Conservation (phyloP, 1,140 invertebrate species). For the Holotrichia oblita region DNA sequence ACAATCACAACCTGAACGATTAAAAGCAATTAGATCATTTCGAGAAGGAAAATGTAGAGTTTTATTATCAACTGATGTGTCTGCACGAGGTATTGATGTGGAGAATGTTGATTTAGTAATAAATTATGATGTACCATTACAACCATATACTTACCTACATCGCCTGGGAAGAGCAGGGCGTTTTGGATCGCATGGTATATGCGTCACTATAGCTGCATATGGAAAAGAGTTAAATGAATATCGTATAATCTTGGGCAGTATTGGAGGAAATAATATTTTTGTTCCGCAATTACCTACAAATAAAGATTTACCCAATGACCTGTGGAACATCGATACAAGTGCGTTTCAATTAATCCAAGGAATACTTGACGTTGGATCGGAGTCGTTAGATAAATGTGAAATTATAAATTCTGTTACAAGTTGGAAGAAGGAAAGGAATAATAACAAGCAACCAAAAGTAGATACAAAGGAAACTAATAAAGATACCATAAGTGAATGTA, state of each 20-base stretch:
- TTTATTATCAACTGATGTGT: slow-evolving; percentile 91
- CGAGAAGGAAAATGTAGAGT: slow-evolving; percentile 83
- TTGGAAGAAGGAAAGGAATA: slow-evolving; percentile 30
- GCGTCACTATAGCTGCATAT: slow-evolving; percentile 72
- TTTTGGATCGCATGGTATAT: slow-evolving; percentile 81
- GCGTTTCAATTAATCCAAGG: slow-evolving; percentile 46
- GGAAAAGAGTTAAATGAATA: slow-evolving; percentile 69
- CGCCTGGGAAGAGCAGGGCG: slow-evolving; percentile 94
- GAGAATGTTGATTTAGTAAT: slow-evolving; percentile 93
- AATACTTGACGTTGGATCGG: slow-evolving; percentile 38
- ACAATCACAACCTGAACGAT: slow-evolving; percentile 80
- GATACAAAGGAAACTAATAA: neutral
- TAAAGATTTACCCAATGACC: slow-evolving; percentile 53
- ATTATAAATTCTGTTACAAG: slow-evolving; percentile 25
- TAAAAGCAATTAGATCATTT: slow-evolving; percentile 79
- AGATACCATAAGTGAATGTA: neutral
- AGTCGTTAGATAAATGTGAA: slow-evolving; percentile 33
- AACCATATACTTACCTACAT: slow-evolving; percentile 92
- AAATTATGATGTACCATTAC: slow-evolving; percentile 87
- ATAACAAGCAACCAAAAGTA: slow-evolving; percentile 7
- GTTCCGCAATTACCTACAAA: slow-evolving; percentile 63
- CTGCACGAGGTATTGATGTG: slow-evolving; percentile 88
- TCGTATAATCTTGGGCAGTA: slow-evolving; percentile 64
- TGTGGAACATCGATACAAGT: slow-evolving; percentile 61
- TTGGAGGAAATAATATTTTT: slow-evolving; percentile 62